Percentiles rank a stretch among this genome's conserved stretches.
Evolutionary conservation across 92 coral and sea anemone species (phyloP).

Genomic region (Parazoanthus swiftii): DNA sequence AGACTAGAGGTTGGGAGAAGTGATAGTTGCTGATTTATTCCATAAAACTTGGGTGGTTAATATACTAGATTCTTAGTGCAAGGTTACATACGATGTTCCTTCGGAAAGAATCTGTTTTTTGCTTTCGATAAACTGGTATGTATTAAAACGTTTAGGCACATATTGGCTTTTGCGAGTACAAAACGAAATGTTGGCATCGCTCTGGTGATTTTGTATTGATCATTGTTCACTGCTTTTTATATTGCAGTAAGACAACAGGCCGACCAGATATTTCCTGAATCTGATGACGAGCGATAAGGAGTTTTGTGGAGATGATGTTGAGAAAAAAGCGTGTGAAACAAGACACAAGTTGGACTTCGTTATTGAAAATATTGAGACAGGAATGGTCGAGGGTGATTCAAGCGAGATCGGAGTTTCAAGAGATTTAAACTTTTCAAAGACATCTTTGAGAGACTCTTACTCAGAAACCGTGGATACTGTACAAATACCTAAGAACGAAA

Average conservation of each 20-base stretch:
- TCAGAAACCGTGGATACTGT: not conserved
- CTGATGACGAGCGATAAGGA: conserved; percentile 26
- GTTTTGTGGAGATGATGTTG: conserved; percentile 8
- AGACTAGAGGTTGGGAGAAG: too few species aligned
- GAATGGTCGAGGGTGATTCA: not conserved
- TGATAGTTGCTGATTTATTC: not conserved
- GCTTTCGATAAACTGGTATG: not conserved
- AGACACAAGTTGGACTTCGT: not conserved
- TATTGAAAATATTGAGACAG: not conserved
- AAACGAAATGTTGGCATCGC: conserved; percentile 6
- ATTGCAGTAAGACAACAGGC: conserved; percentile 27
- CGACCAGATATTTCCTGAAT: not conserved
- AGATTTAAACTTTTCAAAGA: not conserved
- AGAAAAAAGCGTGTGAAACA: not conserved
- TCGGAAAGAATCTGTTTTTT: conserved; percentile 1
- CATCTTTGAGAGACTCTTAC: not conserved
- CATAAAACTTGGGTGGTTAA: not conserved
- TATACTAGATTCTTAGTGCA: not conserved
- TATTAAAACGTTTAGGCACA: not conserved
- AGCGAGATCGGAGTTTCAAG: not conserved
- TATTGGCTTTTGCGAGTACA: conserved; percentile 21
- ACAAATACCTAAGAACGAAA: not conserved
- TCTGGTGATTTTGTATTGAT: conserved; percentile 9
- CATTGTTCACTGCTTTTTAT: conserved; percentile 1
- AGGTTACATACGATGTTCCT: not conserved